These are phyloP conservation scores for Rhadinocentrus ornatus DNA, from an alignment of 2,797 vertebrate genomes.

Conservation along the genomic window DNA sequence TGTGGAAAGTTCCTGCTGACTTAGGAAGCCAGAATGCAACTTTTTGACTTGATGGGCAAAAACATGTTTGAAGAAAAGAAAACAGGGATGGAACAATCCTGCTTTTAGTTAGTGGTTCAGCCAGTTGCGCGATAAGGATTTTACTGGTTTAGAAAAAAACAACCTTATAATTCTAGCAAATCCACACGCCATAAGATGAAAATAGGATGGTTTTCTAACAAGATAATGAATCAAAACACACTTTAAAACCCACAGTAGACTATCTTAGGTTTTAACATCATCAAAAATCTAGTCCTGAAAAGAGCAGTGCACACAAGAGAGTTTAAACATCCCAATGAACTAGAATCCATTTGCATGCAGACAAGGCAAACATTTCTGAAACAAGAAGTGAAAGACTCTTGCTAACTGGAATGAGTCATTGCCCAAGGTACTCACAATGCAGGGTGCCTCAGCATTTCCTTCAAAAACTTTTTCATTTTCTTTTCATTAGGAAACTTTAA, in stretches of 20 bases:
- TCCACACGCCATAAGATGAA: background rate
- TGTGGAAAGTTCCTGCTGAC: background rate
- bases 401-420: background rate
- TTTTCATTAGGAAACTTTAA: background rate
- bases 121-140: background rate
- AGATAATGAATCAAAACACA: background rate
- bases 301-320: too few relatives aligned
- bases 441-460: background rate
- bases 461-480: background rate
- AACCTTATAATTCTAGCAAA: constrained; percentile 1
- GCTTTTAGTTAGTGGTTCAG: constrained; percentile 1
- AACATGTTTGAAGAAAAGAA: background rate
- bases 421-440: background rate
- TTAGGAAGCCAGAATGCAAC: background rate
- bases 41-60: background rate
- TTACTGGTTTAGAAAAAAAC: background rate
- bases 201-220: background rate
- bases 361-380: background rate
- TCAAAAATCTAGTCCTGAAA: background rate
- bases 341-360: background rate
- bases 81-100: background rate
- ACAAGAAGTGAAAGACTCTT: background rate
- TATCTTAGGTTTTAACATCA: background rate
- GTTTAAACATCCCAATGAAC: background rate
- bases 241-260: background rate